A percentile compares a stretch with the other conserved stretches of the same genome.
phyloP scores from a whole-genome alignment of 2,888 invertebrate species.

The Ectemnius continuus region DNA sequence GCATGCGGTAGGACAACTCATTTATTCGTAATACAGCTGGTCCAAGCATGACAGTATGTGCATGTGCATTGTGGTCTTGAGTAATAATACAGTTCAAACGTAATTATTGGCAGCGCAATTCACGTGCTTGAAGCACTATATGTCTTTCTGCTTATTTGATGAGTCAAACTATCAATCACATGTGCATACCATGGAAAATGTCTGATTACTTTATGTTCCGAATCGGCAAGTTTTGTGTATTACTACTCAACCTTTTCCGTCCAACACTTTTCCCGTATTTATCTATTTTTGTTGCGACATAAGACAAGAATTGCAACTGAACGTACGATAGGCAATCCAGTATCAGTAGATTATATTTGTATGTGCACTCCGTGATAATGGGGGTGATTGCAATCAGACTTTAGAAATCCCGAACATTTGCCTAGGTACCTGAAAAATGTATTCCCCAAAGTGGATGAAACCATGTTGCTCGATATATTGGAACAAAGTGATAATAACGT shows the following conservation, averaged over 20 bases:
- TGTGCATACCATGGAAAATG: constrained; percentile 46
- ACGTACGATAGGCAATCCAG: constrained; percentile 26
- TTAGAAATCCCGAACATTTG: constrained; percentile 43
- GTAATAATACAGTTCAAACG: constrained; percentile 23
- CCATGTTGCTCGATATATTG: constrained; percentile 89
- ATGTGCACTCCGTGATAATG: constrained; percentile 24
- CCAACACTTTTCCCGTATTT: constrained; percentile 20
- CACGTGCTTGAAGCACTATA: neutral
- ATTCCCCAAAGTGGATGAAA: constrained; percentile 94
- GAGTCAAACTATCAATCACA: constrained; percentile 44
- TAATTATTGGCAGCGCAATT: constrained; percentile 4
- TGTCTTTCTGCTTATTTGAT: constrained; percentile 5
- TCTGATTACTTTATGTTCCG: constrained; percentile 18
- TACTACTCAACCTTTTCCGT: constrained; percentile 12
- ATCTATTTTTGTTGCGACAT: constrained; percentile 12
- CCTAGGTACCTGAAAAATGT: constrained; percentile 93
- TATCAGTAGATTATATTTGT: constrained; percentile 43
- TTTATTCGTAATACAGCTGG: constrained; percentile 52
- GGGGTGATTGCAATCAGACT: constrained; percentile 13
- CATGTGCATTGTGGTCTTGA: constrained; percentile 59
- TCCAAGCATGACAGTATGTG: constrained; percentile 61
- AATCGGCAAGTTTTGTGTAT: constrained; percentile 11
- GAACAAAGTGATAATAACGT: constrained; percentile 94
- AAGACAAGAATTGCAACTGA: constrained; percentile 14
- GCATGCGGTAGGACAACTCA: constrained; percentile 47